phyloP scores from a whole-genome alignment of 2,888 invertebrate genomes.

The Brenthis ino region DNA sequence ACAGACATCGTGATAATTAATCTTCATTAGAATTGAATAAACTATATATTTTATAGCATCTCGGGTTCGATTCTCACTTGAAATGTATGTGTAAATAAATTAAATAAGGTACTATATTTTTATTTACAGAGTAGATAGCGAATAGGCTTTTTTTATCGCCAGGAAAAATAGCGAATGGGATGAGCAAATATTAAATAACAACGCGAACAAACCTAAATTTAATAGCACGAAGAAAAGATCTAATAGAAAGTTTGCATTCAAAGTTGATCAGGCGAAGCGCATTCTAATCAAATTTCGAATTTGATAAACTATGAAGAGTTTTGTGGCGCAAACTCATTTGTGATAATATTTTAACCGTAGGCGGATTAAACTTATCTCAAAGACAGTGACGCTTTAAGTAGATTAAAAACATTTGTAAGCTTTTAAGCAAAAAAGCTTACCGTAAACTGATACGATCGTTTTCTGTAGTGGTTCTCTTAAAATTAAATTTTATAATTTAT shows the following conservation, averaged over 20 bases:
- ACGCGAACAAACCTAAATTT: too few relatives aligned
- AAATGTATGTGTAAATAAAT: too few relatives aligned
- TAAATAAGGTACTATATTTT: too few relatives aligned
- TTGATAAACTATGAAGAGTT: background rate
- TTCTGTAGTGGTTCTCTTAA: background rate
- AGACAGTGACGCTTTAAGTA: constrained; percentile 12
- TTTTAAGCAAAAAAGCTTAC: constrained; percentile 10
- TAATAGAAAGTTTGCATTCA: constrained; percentile 5
- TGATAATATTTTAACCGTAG: constrained; percentile 20
- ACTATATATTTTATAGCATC: too few relatives aligned
- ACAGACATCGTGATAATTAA: too few relatives aligned
- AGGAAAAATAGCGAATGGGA: too few relatives aligned
- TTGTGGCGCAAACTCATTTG: constrained; percentile 9
- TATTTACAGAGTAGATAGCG: too few relatives aligned
- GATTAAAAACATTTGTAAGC: constrained; percentile 14
- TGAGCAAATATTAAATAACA: too few relatives aligned
- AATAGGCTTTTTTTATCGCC: too few relatives aligned
- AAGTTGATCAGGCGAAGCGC: background rate
- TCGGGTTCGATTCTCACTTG: too few relatives aligned
- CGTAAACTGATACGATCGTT: background rate
- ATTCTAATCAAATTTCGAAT: constrained; percentile 5
- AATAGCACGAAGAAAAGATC: background rate
- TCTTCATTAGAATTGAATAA: too few relatives aligned
- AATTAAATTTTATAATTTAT: constrained; percentile 8
- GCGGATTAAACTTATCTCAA: constrained; percentile 16